Percentiles rank a stretch among this genome's conserved stretches.
Evolutionary conservation across 1,140 invertebrate genomes (phyloP).

Genomic region (Camponotus pennsylvanicus): DNA sequence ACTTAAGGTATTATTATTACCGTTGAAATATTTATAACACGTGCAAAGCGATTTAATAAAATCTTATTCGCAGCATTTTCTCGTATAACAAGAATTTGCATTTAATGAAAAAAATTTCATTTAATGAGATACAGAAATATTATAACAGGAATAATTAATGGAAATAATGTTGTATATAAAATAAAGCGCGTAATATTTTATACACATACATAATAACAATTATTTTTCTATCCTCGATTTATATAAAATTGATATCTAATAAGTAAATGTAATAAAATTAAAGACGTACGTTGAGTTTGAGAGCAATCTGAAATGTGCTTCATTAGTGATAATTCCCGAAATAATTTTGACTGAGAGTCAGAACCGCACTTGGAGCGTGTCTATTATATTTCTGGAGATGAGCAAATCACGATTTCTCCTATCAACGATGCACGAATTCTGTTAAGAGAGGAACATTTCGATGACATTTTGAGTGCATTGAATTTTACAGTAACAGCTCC

Average conservation of each 20-base stretch:
- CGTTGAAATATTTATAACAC: conserved; percentile 2
- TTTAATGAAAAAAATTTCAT: not conserved
- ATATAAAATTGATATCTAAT: conserved; percentile 5
- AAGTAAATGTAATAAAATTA: not conserved
- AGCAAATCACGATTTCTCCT: conserved; percentile 15
- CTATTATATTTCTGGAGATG: conserved; percentile 34
- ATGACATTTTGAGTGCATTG: not conserved
- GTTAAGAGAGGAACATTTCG: not conserved
- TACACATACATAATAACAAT: not conserved
- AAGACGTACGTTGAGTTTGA: not conserved
- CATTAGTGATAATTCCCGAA: conserved; percentile 19
- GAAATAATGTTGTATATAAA: not conserved
- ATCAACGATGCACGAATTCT: not conserved
- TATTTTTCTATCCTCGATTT: not conserved
- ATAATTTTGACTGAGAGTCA: conserved; percentile 41
- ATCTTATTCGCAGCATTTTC: not conserved
- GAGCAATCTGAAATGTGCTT: not conserved
- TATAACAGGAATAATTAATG: not conserved
- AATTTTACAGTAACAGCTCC: conserved; percentile 12
- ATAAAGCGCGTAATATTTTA: too few relatives aligned
- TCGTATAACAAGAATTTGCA: not conserved
- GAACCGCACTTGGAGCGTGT: not conserved
- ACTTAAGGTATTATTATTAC: conserved; percentile 6
- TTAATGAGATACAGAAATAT: not conserved
- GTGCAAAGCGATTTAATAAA: not conserved